A percentile compares a stretch with the other conserved stretches of the same genome.
These are phyloP conservation scores for Vulpes vulpes DNA, from an alignment of 2,113 vertebrate species.

Conservation along the genomic window DNA sequence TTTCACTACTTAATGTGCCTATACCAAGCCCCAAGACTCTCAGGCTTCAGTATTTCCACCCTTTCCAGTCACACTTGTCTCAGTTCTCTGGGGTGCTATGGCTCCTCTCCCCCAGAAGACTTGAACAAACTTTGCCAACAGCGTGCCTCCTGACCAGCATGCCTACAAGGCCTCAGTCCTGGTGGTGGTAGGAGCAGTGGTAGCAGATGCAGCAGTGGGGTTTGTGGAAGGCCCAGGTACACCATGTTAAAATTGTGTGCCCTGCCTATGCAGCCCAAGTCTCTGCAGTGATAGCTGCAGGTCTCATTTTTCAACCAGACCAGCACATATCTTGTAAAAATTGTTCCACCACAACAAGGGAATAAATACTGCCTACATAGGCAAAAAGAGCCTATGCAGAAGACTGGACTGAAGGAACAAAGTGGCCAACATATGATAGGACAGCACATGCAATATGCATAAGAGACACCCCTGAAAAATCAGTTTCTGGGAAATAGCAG, in stretches of 20 bases:
- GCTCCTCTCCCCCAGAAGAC: not conserved
- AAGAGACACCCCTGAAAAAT: not conserved
- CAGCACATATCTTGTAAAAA: not conserved
- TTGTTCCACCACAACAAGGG: not conserved
- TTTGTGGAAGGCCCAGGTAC: not conserved
- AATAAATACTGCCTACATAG: not conserved
- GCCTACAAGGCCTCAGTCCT: not conserved
- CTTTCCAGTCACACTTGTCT: not conserved
- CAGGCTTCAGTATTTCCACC: not conserved
- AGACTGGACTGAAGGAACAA: not conserved
- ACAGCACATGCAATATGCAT: not conserved
- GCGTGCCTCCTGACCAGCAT: not conserved
- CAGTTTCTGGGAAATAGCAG: not conserved
- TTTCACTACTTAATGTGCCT: not conserved
- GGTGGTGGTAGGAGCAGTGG: not conserved
- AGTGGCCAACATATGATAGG: not conserved
- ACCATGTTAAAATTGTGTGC: not conserved
- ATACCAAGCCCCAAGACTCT: not conserved
- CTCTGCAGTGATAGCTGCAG: not conserved
- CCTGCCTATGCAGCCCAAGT: not conserved
- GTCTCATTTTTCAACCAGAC: not conserved
- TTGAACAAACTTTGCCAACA: not conserved
- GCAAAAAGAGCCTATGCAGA: not conserved
- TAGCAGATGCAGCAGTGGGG: not conserved
- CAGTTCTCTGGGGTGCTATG: not conserved